A percentile compares a stretch with the other conserved stretches of the same genome.
Conservation (phyloP, 2,888 invertebrate genomes). For the Orthonevra nobilis region DNA sequence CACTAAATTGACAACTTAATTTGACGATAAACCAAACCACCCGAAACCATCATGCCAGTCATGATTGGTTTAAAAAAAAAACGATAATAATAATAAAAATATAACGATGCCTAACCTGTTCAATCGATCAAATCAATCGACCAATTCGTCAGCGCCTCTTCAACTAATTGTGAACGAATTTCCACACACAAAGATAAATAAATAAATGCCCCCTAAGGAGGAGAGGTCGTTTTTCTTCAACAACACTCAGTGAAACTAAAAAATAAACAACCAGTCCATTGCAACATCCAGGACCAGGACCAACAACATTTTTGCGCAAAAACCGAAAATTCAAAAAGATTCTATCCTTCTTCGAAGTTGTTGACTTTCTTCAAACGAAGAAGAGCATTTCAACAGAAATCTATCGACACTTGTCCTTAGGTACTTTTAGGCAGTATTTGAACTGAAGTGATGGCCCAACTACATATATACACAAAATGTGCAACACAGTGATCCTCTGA, state of each 20-base stretch:
- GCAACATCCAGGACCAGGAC: background rate
- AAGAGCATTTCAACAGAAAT: conserved; percentile 22
- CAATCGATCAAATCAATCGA: conserved; percentile 3
- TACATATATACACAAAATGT: conserved; percentile 51
- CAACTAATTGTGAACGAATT: conserved; percentile 1
- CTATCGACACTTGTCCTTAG: conserved; percentile 38
- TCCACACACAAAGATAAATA: background rate
- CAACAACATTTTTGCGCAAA: conserved; percentile 42
- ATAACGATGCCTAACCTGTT: conserved; percentile 4
- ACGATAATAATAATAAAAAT: no score
- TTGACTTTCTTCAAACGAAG: conserved; percentile 19
- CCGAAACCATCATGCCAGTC: background rate
- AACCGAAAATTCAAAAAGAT: background rate
- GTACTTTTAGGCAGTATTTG: conserved; percentile 14
- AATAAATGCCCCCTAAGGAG: background rate
- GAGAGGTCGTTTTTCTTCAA: no score
- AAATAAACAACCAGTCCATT: background rate
- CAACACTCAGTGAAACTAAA: background rate
- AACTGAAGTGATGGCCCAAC: conserved; percentile 25
- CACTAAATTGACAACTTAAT: conserved; percentile 5
- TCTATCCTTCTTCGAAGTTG: conserved; percentile 1
- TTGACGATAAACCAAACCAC: background rate
- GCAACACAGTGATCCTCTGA: conserved; percentile 56
- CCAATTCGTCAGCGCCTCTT: conserved; percentile 3
- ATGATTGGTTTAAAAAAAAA: background rate